Evolutionary conservation across 2,113 vertebrate species (phyloP).

Genomic region (Limanda limanda): DNA sequence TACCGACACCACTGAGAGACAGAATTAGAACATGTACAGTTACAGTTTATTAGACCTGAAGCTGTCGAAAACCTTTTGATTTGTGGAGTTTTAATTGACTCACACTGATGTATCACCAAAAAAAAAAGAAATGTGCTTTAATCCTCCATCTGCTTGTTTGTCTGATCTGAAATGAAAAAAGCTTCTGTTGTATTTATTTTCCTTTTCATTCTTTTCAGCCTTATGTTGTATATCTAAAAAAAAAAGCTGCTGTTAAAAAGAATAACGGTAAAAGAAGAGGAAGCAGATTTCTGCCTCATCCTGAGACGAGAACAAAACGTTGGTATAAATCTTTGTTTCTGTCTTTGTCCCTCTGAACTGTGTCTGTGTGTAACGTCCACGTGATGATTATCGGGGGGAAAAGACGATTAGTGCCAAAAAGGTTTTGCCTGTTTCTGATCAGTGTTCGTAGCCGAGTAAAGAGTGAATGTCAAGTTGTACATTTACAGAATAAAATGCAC

Average conservation of each 20-base stretch:
- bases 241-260: not conserved
- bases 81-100: too few relatives aligned
- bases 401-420: constrained; percentile 49
- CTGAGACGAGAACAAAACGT: constrained; percentile 17
- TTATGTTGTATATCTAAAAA: not conserved
- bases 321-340: not conserved
- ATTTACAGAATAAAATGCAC: constrained; percentile 37
- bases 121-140: not conserved
- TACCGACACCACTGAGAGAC: not conserved
- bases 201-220: not conserved
- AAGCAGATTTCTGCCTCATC: too few relatives aligned
- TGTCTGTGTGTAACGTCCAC: constrained; percentile 42
- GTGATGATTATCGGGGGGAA: not conserved
- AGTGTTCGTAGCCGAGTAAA: constrained; percentile 9
- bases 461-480: constrained; percentile 62
- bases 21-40: not conserved
- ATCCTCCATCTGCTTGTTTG: not conserved
- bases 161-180: not conserved
- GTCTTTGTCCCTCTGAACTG: constrained; percentile 12
- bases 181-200: not conserved
- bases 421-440: not conserved
- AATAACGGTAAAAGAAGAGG: not conserved
- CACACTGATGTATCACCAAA: not conserved
- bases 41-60: not conserved
- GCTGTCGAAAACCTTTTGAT: not conserved